Evolutionary conservation across 2,888 invertebrate species (phyloP).

Genomic region (Pollenia griseotomentosa): DNA sequence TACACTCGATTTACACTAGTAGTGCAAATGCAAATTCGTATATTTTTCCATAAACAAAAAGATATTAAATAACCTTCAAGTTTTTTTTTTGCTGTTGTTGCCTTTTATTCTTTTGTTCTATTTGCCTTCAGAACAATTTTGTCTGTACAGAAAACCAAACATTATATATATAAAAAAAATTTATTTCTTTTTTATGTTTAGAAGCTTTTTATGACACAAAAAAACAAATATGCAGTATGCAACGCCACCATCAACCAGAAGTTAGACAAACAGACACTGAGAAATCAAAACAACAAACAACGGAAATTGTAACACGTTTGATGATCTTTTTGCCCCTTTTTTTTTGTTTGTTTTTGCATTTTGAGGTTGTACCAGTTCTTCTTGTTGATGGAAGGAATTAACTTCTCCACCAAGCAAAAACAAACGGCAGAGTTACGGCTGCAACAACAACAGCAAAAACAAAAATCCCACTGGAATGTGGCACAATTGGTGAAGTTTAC

Average conservation of each 20-base stretch:
- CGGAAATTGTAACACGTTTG: slow-evolving; percentile 72
- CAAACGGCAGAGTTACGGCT: slow-evolving; percentile 10
- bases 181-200: background rate
- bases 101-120: slow-evolving; percentile 34
- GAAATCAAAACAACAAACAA: slow-evolving; percentile 63
- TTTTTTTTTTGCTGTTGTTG: slow-evolving; percentile 25
- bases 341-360: background rate
- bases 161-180: slow-evolving; percentile 20
- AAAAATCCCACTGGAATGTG: slow-evolving; percentile 64
- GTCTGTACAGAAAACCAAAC: slow-evolving; percentile 49
- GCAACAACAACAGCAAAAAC: background rate
- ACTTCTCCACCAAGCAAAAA: slow-evolving; percentile 3
- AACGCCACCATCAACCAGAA: slow-evolving; percentile 46
- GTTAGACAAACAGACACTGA: slow-evolving; percentile 43
- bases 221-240: slow-evolving; percentile 44
- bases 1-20: background rate
- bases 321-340: slow-evolving; percentile 64
- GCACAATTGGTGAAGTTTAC: slow-evolving; percentile 53
- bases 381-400: slow-evolving; percentile 30
- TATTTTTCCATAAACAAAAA: slow-evolving; percentile 10
- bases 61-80: slow-evolving; percentile 69
- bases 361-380: slow-evolving; percentile 35
- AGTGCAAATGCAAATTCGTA: slow-evolving; percentile 33
- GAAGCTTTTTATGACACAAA: slow-evolving; percentile 33
- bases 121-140: slow-evolving; percentile 58